Evolutionary conservation across 2,888 invertebrate genomes (phyloP).

Genomic region (Chromoteleia sp.): DNA sequence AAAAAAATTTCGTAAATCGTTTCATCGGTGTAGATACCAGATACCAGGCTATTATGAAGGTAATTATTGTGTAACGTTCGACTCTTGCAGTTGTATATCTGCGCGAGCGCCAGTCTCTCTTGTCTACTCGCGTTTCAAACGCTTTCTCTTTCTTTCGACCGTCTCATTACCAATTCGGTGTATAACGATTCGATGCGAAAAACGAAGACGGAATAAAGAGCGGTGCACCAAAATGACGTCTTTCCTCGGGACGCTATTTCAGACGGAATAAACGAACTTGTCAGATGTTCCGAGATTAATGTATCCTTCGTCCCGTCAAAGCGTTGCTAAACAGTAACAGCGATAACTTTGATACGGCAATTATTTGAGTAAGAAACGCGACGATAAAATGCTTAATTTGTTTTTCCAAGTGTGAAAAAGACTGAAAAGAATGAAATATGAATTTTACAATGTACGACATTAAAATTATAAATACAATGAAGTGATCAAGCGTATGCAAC

Average conservation of each 20-base stretch:
- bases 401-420: too few relatives aligned
- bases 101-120: constrained; percentile 46
- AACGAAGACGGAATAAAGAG: constrained; percentile 37
- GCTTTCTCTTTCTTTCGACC: constrained; percentile 68
- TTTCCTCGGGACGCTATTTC: constrained; percentile 2
- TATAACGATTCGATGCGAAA: constrained; percentile 41
- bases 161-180: constrained; percentile 57
- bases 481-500: too few relatives aligned
- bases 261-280: constrained; percentile 4
- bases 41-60: constrained; percentile 33
- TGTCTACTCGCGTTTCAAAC: constrained; percentile 51
- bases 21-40: constrained; percentile 10
- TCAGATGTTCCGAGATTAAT: constrained; percentile 7
- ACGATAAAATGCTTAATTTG: too few relatives aligned
- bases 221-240: constrained; percentile 15
- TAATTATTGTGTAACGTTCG: constrained; percentile 66
- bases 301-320: not conserved
- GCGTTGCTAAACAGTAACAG: constrained; percentile 7
- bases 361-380: too few relatives aligned
- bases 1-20: constrained; percentile 22
- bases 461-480: too few relatives aligned
- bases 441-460: too few relatives aligned
- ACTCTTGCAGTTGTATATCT: constrained; percentile 42
- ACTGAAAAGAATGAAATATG: too few relatives aligned
- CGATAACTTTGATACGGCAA: not conserved